Conservation (phyloP, 1,140 invertebrate species). For the Leptonema lineaticorne region DNA sequence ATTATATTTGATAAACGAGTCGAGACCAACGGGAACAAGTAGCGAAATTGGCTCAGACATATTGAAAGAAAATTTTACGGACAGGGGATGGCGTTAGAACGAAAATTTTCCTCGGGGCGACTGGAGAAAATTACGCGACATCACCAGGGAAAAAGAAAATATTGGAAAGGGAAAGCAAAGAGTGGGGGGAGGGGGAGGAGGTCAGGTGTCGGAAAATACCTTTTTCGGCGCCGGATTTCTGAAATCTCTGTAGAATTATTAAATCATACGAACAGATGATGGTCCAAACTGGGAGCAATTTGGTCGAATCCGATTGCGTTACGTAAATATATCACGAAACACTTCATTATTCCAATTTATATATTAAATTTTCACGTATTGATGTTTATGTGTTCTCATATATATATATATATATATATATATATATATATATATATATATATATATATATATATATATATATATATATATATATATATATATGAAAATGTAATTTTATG, state of each 20-base stretch:
- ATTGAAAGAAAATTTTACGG: background rate
- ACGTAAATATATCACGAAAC: background rate
- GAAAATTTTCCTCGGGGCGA: background rate
- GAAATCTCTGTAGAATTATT: constrained; percentile 1
- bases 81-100: too few relatives aligned
- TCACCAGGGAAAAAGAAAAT: background rate
- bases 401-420: background rate
- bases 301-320: background rate
- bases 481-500: background rate
- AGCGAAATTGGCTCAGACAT: background rate
- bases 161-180: too few relatives aligned
- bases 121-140: background rate
- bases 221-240: background rate
- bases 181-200: background rate
- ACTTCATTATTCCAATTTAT: background rate
- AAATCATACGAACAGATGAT: constrained; percentile 9
- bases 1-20: background rate
- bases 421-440: background rate
- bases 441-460: background rate
- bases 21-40: background rate
- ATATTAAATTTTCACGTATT: too few relatives aligned
- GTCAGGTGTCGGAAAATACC: background rate
- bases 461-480: background rate
- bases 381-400: background rate
- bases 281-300: constrained; percentile 6